phyloP scores from a whole-genome alignment of 2,888 invertebrate species.

The Aporophyla nigra region DNA sequence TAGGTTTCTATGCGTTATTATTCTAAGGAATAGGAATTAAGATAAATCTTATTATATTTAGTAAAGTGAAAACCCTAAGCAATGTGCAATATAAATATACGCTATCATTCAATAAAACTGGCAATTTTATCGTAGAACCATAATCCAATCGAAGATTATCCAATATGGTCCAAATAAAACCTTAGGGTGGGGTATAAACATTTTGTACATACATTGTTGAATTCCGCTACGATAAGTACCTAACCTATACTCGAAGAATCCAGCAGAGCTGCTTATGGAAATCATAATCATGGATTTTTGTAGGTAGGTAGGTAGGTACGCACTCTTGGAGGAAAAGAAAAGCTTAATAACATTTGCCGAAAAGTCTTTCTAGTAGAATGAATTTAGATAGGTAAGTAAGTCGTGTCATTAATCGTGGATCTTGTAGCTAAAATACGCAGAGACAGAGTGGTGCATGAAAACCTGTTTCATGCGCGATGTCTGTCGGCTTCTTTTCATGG shows the following conservation, averaged over 20 bases:
- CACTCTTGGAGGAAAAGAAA: no score
- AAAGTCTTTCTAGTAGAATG: no score
- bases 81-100: conserved; percentile 63
- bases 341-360: no score
- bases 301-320: no score
- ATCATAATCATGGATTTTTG: neutral
- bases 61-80: conserved; percentile 57
- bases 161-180: conserved; percentile 54
- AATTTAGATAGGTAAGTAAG: no score
- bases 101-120: conserved; percentile 67
- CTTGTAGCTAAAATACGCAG: no score
- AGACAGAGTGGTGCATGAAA: no score
- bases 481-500: no score
- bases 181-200: conserved; percentile 27
- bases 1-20: no score
- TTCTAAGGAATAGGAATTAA: no score
- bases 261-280: neutral
- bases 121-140: conserved; percentile 52
- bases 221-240: neutral
- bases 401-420: no score
- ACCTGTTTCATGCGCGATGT: no score
- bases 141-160: conserved; percentile 64
- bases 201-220: neutral
- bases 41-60: neutral
- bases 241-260: neutral